Evolutionary conservation across 2,888 invertebrate genomes (phyloP).

Genomic region (Desoria tigrina): DNA sequence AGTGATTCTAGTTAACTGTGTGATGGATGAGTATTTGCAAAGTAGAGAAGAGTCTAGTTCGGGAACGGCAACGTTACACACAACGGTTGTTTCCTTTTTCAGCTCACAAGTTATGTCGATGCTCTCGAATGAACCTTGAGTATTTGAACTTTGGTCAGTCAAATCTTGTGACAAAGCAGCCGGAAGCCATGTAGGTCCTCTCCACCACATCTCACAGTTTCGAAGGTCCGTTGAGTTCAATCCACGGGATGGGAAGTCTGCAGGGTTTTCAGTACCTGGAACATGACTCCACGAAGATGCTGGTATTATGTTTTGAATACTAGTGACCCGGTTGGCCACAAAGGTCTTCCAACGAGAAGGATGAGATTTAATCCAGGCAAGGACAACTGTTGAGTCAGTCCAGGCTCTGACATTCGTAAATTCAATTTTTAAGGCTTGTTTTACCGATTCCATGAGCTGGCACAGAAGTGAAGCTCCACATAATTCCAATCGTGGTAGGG

Average conservation of each 20-base stretch:
- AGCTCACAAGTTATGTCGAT: too few relatives aligned
- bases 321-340: neutral
- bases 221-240: neutral
- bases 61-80: too few relatives aligned
- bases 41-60: too few relatives aligned
- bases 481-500: constrained; percentile 54
- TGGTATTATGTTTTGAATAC: neutral
- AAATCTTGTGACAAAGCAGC: too few relatives aligned
- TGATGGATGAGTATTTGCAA: neutral
- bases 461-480: constrained; percentile 53
- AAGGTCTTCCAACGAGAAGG: neutral
- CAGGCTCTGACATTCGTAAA: constrained; percentile 35
- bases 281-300: neutral
- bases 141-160: too few relatives aligned
- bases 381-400: constrained; percentile 54
- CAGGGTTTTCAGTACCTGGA: too few relatives aligned
- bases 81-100: too few relatives aligned
- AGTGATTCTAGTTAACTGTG: neutral
- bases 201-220: too few relatives aligned
- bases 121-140: too few relatives aligned
- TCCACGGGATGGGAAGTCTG: neutral
- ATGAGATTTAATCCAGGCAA: too few relatives aligned
- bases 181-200: too few relatives aligned
- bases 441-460: constrained; percentile 38
- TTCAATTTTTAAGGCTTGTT: constrained; percentile 18